phyloP scores from a whole-genome alignment of 2,797 vertebrate genomes.

The Silurus lanzhouensis region DNA sequence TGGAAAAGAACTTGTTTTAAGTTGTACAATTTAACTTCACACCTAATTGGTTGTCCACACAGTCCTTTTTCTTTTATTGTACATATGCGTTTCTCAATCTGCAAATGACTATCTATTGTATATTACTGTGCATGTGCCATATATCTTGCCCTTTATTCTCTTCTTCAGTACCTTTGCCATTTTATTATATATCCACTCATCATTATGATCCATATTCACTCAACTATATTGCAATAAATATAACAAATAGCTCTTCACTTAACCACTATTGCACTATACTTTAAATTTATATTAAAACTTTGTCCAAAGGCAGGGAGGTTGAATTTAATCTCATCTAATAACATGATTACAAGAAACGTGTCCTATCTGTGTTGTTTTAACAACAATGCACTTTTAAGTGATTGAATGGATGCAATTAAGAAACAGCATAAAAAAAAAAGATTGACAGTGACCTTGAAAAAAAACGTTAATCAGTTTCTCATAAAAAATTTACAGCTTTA shows the following conservation, averaged over 20 bases:
- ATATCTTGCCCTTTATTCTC: background rate
- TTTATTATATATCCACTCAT: too few relatives aligned
- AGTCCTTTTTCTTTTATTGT: background rate
- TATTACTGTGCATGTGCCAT: background rate
- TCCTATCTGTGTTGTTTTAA: background rate
- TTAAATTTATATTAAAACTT: background rate
- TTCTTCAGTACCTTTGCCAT: too few relatives aligned
- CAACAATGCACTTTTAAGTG: background rate
- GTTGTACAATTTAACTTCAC: background rate
- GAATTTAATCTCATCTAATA: background rate
- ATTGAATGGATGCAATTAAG: background rate
- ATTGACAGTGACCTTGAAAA: slow-evolving; percentile 25
- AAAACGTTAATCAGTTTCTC: background rate
- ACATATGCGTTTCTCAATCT: background rate
- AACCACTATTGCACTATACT: background rate
- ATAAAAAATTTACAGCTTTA: slow-evolving; percentile 14
- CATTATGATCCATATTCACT: too few relatives aligned
- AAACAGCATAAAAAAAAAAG: slow-evolving; percentile 30
- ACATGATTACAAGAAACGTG: background rate
- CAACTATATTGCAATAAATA: too few relatives aligned
- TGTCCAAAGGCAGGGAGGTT: background rate
- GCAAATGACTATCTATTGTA: background rate
- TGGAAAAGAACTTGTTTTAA: background rate
- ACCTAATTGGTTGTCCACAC: background rate
- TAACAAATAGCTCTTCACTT: background rate